Percentiles rank a stretch among this genome's conserved stretches.
Evolutionary conservation across 2,888 invertebrate genomes (phyloP).

Genomic region (Acanthopleura granulata): DNA sequence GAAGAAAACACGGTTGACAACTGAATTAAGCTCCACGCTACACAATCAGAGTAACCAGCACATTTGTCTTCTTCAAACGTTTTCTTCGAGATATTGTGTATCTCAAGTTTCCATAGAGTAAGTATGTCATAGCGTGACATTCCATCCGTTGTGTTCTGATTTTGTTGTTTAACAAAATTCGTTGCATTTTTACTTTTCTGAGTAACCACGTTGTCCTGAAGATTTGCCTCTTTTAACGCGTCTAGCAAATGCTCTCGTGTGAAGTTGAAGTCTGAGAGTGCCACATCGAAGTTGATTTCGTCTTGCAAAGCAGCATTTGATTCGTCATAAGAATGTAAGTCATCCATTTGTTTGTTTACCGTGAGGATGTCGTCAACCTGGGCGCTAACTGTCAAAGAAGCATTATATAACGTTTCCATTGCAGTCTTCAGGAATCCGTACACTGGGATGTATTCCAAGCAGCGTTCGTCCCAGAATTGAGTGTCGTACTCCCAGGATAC

Average conservation of each 20-base stretch:
- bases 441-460: background rate
- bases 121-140: background rate
- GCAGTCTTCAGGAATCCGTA: background rate
- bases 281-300: background rate
- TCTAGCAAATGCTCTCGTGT: background rate
- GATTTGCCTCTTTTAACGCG: background rate
- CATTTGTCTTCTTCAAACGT: background rate
- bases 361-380: background rate
- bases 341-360: background rate
- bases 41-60: background rate
- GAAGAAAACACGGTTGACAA: background rate
- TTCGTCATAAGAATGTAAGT: background rate
- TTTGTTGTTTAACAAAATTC: background rate
- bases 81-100: background rate
- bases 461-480: constrained; percentile 4
- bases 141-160: background rate
- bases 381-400: background rate
- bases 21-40: background rate
- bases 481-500: background rate
- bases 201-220: background rate
- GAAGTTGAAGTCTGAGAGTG: background rate
- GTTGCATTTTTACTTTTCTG: constrained; percentile 13
- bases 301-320: background rate
- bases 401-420: background rate
- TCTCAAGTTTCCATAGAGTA: background rate